Percentiles rank a stretch among this genome's conserved stretches.
Conservation (phyloP, 1,140 invertebrate species). For the Nebria ingens region DNA sequence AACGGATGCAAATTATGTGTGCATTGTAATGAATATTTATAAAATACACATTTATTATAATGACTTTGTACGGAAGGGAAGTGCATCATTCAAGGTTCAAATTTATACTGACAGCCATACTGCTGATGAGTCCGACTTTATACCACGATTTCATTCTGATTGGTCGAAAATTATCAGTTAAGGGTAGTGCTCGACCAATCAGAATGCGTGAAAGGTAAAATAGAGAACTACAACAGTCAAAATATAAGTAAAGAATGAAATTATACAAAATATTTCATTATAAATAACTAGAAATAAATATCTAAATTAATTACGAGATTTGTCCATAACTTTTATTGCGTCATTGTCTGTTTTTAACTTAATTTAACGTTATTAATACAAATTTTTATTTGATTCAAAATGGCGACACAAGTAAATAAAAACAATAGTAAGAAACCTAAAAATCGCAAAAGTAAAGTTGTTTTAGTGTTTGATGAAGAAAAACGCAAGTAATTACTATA, state of each 20-base stretch:
- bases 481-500: constrained; percentile 46
- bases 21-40: constrained; percentile 18
- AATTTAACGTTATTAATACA: too few relatives aligned
- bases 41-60: constrained; percentile 25
- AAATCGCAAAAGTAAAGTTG: constrained; percentile 38
- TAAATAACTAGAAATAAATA: too few relatives aligned
- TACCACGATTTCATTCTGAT: constrained; percentile 49
- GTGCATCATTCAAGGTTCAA: constrained; percentile 67
- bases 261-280: too few relatives aligned
- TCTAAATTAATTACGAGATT: too few relatives aligned
- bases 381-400: too few relatives aligned
- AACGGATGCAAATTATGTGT: constrained; percentile 17
- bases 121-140: constrained; percentile 68
- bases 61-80: constrained; percentile 52
- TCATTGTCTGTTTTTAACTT: too few relatives aligned
- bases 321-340: too few relatives aligned
- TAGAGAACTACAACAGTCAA: constrained; percentile 7
- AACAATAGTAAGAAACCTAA: constrained; percentile 21
- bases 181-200: constrained; percentile 15
- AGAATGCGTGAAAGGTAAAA: constrained; percentile 10
- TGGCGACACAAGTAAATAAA: constrained; percentile 12
- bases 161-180: constrained; percentile 36
- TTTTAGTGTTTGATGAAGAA: constrained; percentile 47
- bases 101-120: constrained; percentile 84
- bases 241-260: background rate